Conservation (phyloP, 2,113 vertebrate genomes). For the Conger conger region DNA sequence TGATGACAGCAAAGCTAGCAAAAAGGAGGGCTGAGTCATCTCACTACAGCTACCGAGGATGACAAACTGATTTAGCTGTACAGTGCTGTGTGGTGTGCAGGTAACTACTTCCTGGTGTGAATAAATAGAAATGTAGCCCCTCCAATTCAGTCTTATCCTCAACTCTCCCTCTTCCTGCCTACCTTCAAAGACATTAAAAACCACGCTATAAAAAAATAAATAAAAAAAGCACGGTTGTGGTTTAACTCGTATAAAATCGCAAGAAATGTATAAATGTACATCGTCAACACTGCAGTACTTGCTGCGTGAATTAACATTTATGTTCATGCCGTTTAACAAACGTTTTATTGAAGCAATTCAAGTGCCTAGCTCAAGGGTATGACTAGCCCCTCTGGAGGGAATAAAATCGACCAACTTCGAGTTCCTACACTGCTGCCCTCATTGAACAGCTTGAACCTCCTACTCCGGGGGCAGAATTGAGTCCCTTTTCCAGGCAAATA, state of each 20-base stretch:
- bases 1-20: background rate
- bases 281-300: background rate
- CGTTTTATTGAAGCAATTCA: too few species aligned
- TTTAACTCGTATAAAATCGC: background rate
- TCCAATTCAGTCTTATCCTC: background rate
- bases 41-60: too few species aligned
- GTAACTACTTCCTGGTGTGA: background rate
- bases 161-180: too few species aligned
- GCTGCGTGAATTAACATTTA: background rate
- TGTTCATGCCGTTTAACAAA: too few species aligned
- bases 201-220: too few species aligned
- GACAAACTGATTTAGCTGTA: background rate
- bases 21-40: too few species aligned
- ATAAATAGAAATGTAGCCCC: background rate
- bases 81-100: background rate
- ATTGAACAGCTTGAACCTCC: background rate
- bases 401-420: background rate
- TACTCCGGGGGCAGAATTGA: background rate
- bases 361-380: too few species aligned
- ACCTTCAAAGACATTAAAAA: too few species aligned
- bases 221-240: background rate
- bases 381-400: too few species aligned
- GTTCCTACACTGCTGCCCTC: background rate
- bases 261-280: background rate
- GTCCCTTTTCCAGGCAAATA: background rate